These are phyloP conservation scores for Luscinia megarhynchos DNA, from an alignment of 2,797 vertebrate genomes.

Conservation along the genomic window DNA sequence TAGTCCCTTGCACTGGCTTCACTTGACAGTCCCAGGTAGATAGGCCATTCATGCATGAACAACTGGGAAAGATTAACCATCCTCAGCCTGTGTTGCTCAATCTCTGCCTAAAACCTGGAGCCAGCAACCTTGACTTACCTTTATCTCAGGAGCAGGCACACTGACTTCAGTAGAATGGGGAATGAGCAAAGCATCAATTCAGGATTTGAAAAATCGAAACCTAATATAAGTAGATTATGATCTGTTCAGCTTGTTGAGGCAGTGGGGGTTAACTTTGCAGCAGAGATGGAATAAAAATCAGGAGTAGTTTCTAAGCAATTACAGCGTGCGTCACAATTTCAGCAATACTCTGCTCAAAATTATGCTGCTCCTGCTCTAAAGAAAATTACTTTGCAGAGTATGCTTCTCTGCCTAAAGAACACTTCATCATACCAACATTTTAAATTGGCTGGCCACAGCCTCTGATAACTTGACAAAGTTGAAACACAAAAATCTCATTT, in stretches of 20 bases:
- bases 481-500: not conserved
- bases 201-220: slow-evolving; percentile 13
- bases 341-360: not conserved
- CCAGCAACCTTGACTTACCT: not conserved
- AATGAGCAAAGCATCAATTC: not conserved
- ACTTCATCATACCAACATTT: not conserved
- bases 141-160: not conserved
- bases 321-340: not conserved
- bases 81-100: not conserved
- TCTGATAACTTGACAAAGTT: not conserved
- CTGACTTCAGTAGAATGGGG: not conserved
- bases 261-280: not conserved
- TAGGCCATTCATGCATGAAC: not conserved
- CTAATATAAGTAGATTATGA: not conserved
- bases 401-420: not conserved
- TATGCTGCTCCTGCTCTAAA: not conserved
- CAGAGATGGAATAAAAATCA: slow-evolving; percentile 2
- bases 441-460: not conserved
- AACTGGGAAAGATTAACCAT: not conserved
- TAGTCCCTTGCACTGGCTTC: not conserved
- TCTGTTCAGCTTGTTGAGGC: not conserved
- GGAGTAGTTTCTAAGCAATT: not conserved
- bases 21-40: not conserved
- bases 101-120: not conserved
- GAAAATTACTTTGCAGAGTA: slow-evolving; percentile 27